Conservation (phyloP, 2,113 vertebrate species). For the Anhinga anhinga region DNA sequence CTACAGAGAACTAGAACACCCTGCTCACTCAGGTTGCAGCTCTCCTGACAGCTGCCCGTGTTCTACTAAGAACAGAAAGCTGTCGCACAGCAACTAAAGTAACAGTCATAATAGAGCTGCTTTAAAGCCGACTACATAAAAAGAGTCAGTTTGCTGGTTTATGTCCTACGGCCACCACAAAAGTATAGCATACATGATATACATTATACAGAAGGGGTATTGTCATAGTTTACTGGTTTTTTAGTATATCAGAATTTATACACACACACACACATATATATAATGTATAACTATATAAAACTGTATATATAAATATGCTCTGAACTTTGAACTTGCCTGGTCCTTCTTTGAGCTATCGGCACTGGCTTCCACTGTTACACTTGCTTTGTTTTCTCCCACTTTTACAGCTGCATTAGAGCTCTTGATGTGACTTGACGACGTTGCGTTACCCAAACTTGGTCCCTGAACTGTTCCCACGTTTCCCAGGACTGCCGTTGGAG, state of each 20-base stretch:
- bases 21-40: background rate
- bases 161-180: background rate
- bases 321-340: constrained; percentile 82
- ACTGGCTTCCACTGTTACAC: constrained; percentile 82
- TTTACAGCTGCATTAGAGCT: constrained; percentile 77
- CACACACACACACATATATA: background rate
- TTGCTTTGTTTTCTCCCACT: constrained; percentile 75
- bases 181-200: background rate
- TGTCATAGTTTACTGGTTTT: background rate
- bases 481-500: constrained; percentile 76
- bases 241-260: background rate
- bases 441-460: constrained; percentile 75
- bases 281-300: background rate
- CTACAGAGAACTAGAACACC: background rate
- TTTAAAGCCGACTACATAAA: background rate
- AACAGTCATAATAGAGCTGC: rapidly evolving
- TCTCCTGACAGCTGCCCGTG: background rate
- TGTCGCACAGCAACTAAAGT: background rate
- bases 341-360: constrained; percentile 96
- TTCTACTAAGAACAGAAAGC: background rate
- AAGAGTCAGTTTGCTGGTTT: background rate
- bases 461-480: constrained; percentile 70
- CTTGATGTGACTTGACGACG: constrained; percentile 82
- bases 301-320: background rate
- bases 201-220: background rate